Percentiles rank a stretch among this genome's conserved stretches.
Evolutionary conservation across 2,113 vertebrate genomes (phyloP).

Genomic region (Tringa solitaria): DNA sequence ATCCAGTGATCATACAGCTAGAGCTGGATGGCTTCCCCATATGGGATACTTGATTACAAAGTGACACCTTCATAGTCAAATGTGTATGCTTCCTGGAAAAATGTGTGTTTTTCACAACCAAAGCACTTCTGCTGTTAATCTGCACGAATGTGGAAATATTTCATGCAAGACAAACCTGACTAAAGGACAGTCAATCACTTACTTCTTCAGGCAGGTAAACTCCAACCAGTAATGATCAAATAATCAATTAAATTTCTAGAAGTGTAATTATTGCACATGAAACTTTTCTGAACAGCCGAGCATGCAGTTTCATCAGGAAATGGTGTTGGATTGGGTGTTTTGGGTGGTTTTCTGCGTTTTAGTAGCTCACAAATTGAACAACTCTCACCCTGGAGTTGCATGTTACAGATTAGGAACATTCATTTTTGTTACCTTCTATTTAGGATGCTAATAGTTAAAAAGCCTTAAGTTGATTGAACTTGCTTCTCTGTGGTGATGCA

Average conservation of each 20-base stretch:
- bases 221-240: background rate
- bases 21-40: background rate
- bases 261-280: background rate
- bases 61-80: background rate
- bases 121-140: background rate
- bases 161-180: background rate
- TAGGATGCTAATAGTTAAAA: background rate
- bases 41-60: background rate
- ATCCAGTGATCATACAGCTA: background rate
- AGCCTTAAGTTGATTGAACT: background rate
- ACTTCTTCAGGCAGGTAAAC: background rate
- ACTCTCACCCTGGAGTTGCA: background rate
- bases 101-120: background rate
- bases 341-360: background rate
- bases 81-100: background rate
- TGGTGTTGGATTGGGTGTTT: background rate
- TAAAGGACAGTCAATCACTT: background rate
- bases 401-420: background rate
- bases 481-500: background rate
- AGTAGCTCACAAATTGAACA: background rate
- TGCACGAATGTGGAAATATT: background rate
- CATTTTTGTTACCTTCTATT: background rate
- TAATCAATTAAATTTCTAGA: background rate
- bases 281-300: background rate
- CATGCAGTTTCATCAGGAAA: background rate